Percentiles rank a stretch among this genome's conserved stretches.
These are phyloP conservation scores for Apostichopus leukothele DNA, from an alignment of 53 echinoderm and acorn worm genomes.

Conservation along the genomic window DNA sequence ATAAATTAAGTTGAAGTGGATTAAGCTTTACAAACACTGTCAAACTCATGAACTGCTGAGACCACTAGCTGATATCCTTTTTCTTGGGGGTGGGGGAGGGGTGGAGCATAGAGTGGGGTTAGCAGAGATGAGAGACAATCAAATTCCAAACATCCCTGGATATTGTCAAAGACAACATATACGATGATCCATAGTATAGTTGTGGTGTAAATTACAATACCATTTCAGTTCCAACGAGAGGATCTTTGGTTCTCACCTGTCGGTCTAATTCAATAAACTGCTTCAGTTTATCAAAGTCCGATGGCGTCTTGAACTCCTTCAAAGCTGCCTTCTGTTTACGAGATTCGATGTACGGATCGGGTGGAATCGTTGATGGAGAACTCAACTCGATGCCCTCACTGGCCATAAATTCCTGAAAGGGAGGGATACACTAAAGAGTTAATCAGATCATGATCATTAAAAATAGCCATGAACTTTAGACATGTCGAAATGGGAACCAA, in stretches of 20 bases:
- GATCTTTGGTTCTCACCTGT: slow-evolving; percentile 58
- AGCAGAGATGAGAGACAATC: too few species aligned
- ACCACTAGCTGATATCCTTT: neutral
- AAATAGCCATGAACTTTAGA: too few species aligned
- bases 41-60: too few species aligned
- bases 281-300: slow-evolving; percentile 95
- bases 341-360: slow-evolving; percentile 79
- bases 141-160: neutral
- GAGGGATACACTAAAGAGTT: neutral
- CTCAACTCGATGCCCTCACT: slow-evolving; percentile 95
- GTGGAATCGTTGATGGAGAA: slow-evolving; percentile 36
- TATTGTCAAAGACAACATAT: neutral
- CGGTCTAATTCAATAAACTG: slow-evolving; percentile 93
- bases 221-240: too few species aligned
- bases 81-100: neutral
- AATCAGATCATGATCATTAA: too few species aligned
- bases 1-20: neutral
- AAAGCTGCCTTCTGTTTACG: slow-evolving; percentile 87
- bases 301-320: slow-evolving; percentile 88
- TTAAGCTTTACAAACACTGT: too few species aligned
- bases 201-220: neutral
- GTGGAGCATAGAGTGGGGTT: too few species aligned
- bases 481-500: too few species aligned
- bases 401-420: slow-evolving; percentile 65
- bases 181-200: neutral